Base-by-base conservation (phyloP, 2,888 invertebrate species). In the Oxytorus armatus region DNA sequence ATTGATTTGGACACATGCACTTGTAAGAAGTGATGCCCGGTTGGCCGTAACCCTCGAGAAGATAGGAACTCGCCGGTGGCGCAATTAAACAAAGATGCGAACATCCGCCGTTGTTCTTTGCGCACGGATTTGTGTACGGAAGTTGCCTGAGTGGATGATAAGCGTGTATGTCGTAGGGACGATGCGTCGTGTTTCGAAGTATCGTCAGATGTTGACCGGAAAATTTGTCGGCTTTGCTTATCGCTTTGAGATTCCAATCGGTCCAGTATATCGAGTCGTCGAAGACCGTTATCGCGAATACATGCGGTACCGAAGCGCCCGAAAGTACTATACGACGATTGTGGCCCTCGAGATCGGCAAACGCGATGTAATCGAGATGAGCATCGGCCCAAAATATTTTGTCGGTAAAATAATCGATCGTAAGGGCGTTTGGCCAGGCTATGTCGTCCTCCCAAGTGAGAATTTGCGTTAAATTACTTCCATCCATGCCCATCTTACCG, bases 361-460 rank as follows among this genome's bases (percentile, higher is more conserved):
- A 97, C 42, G 98, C 99, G 65, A 99, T 98, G 89, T 99, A 99
- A 91, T 99, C 98, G 84, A 99, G 94, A 92, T 99, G 99, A 85
- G 99, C 99, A 91, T 99, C 99, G 0, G 99, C 99, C 96, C 97
- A 99, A 93, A 97, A 99, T 53, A 99, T 95, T 86, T 97, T 94
- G 86, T 99, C 97, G 0, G 98, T 97, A 90, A 98, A 97, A 91
- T 98, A 99, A 89, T 99, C 99, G 77, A 99, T 96, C 0, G 99
- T 97, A 14, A 99, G 92, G 0, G 99, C 99, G 91, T 99, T 99
- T 0, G 99, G 99, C 99, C 99, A 99, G 0, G 98, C 98, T 63
- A 99, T 96, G 88, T 98, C 98, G 85, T 98, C 95, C 88, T 98
- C 97, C 95, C 97, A 97, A 21, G 96, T 97, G 14, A 99, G 93